Evolutionary conservation across 2,113 vertebrate genomes (phyloP).

Genomic region (Gymnobelideus leadbeateri): DNA sequence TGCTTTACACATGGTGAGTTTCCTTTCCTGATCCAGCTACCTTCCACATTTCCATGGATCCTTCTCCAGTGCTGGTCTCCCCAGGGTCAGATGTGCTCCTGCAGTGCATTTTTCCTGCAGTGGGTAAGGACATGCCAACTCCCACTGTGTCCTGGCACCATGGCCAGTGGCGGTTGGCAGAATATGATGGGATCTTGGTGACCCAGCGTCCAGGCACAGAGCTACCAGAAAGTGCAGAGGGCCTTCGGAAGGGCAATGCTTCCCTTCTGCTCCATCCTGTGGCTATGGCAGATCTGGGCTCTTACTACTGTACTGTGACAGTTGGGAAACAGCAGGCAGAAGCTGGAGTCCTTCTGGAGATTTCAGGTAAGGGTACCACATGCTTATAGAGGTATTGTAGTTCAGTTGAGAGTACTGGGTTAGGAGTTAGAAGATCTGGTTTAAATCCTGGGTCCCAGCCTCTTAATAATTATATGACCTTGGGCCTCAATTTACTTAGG

Average conservation of each 20-base stretch:
- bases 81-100: conserved; percentile 88
- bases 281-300: background rate
- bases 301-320: background rate
- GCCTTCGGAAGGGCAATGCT: background rate
- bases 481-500: background rate
- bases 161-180: conserved; percentile 72
- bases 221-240: background rate
- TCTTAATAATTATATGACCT: background rate
- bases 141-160: conserved; percentile 81
- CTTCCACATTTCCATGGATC: background rate
- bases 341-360: conserved; percentile 1
- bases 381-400: background rate
- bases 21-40: background rate
- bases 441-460: background rate
- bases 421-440: background rate
- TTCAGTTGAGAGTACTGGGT: background rate
- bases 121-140: conserved; percentile 1
- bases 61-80: conserved; percentile 68
- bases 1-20: conserved; percentile 5
- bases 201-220: conserved; percentile 12
- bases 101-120: conserved; percentile 84
- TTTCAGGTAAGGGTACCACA: background rate
- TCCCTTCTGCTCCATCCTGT: background rate
- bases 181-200: conserved; percentile 76
- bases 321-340: background rate